A percentile compares a stretch with the other conserved stretches of the same genome.
Evolutionary conservation across 2,888 invertebrate species (phyloP).

Genomic region (Phrixothrix hirtus): DNA sequence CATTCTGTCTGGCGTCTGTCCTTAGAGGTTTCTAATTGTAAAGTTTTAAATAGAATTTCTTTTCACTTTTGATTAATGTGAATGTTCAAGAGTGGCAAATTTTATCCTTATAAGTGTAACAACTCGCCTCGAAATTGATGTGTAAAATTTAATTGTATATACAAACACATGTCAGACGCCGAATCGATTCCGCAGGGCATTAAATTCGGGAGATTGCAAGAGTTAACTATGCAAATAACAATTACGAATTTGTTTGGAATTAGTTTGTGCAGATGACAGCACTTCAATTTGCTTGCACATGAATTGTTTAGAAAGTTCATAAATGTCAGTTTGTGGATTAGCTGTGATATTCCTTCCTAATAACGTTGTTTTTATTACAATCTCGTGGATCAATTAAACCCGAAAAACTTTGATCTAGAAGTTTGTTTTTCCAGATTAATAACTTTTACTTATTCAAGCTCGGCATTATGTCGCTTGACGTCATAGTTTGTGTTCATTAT

Average conservation of each 20-base stretch:
- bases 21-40: constrained; percentile 20
- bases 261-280: constrained; percentile 30
- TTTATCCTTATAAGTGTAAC: too few relatives aligned
- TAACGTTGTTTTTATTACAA: not conserved
- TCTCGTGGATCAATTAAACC: not conserved
- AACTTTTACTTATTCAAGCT: too few relatives aligned
- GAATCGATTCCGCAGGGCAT: constrained; percentile 13
- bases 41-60: constrained; percentile 16
- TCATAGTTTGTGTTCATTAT: too few relatives aligned
- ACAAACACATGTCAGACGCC: constrained; percentile 12
- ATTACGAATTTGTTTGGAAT: constrained; percentile 25
- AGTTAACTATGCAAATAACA: constrained; percentile 27
- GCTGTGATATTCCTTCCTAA: not conserved
- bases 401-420: too few relatives aligned
- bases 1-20: constrained; percentile 41
- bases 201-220: constrained; percentile 18
- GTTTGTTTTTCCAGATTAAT: too few relatives aligned
- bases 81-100: too few relatives aligned
- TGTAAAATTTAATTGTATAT: too few relatives aligned
- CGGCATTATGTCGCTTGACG: too few relatives aligned
- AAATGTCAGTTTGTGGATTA: constrained; percentile 4
- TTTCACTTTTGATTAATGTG: constrained; percentile 13
- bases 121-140: too few relatives aligned
- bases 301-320: constrained; percentile 23
- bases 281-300: constrained; percentile 19